Base-by-base conservation (phyloP, 2,797 vertebrate genomes). In the Hydrophis major region DNA sequence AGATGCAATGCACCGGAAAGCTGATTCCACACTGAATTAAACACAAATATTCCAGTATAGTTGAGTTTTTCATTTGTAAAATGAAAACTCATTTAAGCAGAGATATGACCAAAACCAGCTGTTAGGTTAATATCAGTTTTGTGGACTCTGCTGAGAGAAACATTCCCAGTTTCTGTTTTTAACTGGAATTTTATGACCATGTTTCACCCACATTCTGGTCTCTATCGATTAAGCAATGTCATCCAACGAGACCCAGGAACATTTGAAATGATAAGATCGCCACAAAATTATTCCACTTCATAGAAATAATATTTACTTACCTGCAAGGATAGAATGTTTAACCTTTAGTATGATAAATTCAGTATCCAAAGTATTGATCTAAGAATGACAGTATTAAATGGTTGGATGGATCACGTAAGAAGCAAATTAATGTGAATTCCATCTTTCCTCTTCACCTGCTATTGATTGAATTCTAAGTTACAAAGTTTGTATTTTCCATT, bases 401-500 rank as follows among this genome's bases (percentile, higher is more conserved):
- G n/a, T 32, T 32, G n/a, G 66, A 32, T 32, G n/a, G 66, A 32
- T 69, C 13, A 16, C 13, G n/a, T 32, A 32, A 2, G 2, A n/a
- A n/a, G n/a, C 2, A 69, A 32, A 69, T 2, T 69, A n/a, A 32
- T 32, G n/a, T 32, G n/a, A 69, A 91, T 57, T 78, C 4, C 0
- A 27, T 14, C 56, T 90, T 53, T 22, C 61, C 74, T 61, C 93
- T 91, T 47, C 47, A 4, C 50, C 55, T 56, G 10, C 53, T 13
- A 88, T n/a, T 92, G 25, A 87, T 1, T 59, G 37, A 95, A 92
- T 25, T 28, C 93, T 93, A 93, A 90, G 47, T 93, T 91, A 95
- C 87, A 90, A 93, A 94, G 90, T 95, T 89, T 83, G 47, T 86
- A 37, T 94, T 97, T 96, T 95, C 91, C 91, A 18, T 87, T 96